These are phyloP conservation scores for Thymallus thymallus DNA, from an alignment of 2,113 vertebrate genomes.

Conservation along the genomic window DNA sequence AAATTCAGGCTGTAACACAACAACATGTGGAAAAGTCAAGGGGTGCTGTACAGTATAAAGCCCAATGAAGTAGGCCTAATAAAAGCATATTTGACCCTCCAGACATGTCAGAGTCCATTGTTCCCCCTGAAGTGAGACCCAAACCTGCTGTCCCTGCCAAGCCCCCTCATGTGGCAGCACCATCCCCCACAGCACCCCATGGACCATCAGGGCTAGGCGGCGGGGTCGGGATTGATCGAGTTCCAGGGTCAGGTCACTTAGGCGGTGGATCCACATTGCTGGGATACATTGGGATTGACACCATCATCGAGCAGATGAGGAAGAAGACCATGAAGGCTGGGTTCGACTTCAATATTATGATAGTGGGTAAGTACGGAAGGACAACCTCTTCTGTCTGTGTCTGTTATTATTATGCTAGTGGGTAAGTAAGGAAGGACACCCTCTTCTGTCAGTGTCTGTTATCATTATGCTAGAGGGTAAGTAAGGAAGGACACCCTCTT, in stretches of 20 bases:
- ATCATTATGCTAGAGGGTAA: slow-evolving; percentile 94
- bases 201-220: slow-evolving; percentile 5
- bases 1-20: no score
- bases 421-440: slow-evolving; percentile 41
- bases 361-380: slow-evolving; percentile 81
- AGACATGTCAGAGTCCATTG: slow-evolving; percentile 92
- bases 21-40: no score
- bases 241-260: slow-evolving; percentile 33
- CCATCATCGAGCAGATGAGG: slow-evolving; percentile 97
- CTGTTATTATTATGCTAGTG: no score
- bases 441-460: neutral
- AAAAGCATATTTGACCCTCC: slow-evolving; percentile 11
- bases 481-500: slow-evolving; percentile 31
- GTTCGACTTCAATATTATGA: slow-evolving; percentile 99
- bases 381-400: neutral
- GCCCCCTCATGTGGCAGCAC: slow-evolving; percentile 80
- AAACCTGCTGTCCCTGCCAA: slow-evolving; percentile 92
- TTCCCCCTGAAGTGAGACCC: slow-evolving; percentile 87
- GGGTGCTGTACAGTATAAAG: neutral
- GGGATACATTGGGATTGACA: slow-evolving; percentile 95
- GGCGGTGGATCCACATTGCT: slow-evolving; percentile 75
- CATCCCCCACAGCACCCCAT: slow-evolving; percentile 56
- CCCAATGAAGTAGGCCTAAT: neutral
- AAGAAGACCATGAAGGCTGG: slow-evolving; percentile 98
- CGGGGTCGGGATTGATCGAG: neutral